Conservation (phyloP, 2,888 invertebrate species). For the Bimastos eiseni region DNA sequence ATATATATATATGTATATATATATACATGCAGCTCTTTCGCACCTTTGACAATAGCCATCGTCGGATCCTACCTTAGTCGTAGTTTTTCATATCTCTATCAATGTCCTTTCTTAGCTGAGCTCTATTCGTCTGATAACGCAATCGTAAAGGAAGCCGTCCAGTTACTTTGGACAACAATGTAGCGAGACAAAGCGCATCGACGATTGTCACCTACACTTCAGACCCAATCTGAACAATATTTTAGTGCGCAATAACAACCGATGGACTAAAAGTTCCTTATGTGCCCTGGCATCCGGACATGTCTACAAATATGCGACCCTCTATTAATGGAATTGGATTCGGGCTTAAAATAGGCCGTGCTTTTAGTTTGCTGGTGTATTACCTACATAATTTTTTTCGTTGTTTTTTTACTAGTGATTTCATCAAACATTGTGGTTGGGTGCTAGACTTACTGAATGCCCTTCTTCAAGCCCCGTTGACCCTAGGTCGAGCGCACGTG, state of each 20-base stretch:
- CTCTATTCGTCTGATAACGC: neutral
- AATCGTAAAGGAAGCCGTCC: neutral
- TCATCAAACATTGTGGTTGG: neutral
- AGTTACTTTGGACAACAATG: neutral
- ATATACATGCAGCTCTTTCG: neutral
- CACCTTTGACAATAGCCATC: neutral
- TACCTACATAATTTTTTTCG: too few species aligned
- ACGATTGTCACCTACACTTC: too few species aligned
- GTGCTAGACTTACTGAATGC: neutral
- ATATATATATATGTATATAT: neutral
- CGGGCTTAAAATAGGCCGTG: too few species aligned
- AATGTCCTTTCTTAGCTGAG: neutral
- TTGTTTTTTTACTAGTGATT: too few species aligned
- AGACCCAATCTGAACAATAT: too few species aligned
- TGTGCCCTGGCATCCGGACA: too few species aligned
- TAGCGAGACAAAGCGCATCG: neutral
- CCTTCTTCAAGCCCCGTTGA: neutral
- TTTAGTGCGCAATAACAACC: too few species aligned
- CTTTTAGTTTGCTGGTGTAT: too few species aligned
- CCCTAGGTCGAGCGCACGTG: neutral
- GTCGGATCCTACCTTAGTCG: neutral
- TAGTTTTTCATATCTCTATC: neutral
- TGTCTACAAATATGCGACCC: too few species aligned
- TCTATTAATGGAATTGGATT: too few species aligned
- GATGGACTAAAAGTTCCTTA: too few species aligned